Evolutionary conservation across 2,888 invertebrate genomes (phyloP), one percentile per base, ranked within the genome.

Genomic region (Subacronicta megacephala): DNA sequence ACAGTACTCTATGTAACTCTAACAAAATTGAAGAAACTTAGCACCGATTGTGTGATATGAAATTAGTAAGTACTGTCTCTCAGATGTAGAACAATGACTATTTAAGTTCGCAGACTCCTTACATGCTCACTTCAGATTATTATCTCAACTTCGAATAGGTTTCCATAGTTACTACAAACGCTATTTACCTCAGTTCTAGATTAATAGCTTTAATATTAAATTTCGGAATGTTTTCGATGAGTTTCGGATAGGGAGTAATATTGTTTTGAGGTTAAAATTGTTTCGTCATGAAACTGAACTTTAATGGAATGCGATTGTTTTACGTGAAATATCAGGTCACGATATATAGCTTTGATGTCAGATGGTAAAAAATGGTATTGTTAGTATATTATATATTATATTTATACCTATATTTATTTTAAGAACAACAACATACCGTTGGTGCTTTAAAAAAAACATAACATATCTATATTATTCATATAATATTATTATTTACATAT

Each of bases 111-210:
- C 15, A 38, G 36, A 40, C 23, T 38, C 23, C 20, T 53, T 29
- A 45, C 16, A 35, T 38, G 18, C 13, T 50, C 43, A 55, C 15
- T 55, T 43, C 9, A 36, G 20, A 33, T 50, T 46, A 64, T 60
- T 57, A 60, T 46, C 36, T 54, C 5, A 31, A 53, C 31, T 69
- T 49, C 3, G 41, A 53, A 60, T 53, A 50, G 31, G 29, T 43
- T 64, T 42, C 35, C 18, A 36, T 53, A 69, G 60, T 69, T 68
- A 18, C 45, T 38, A 36, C 15, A 41, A 20, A 37, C 23, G 13
- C 9, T 53, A 50, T 63, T 44, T 60, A 41, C 15, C 26, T 54
- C 33, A 43, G 43, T 40, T 50, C 15, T 26, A 13, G 38, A 49
- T 29, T 38, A 58, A 58, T 58, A 38, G 35, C 23, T 29, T 51